Evolutionary conservation across 2,113 vertebrate species (phyloP), one percentile per base, ranked within the genome.

Genomic region (Rousettus leschenaultii): DNA sequence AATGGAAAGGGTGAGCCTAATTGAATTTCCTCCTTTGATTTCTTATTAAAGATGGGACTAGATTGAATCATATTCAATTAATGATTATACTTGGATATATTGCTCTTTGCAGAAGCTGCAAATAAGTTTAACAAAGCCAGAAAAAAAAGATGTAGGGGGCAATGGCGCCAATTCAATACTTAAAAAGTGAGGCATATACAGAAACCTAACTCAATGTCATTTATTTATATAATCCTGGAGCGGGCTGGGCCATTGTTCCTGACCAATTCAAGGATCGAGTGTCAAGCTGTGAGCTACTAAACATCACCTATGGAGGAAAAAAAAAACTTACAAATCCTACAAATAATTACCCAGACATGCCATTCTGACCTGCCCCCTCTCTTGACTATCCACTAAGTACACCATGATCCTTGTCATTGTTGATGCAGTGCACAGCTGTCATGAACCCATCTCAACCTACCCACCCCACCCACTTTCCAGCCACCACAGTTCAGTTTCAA

Each of bases 11-110:
- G 65, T 35, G 90, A 83, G 6, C 45, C 55, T 97, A 97, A 96
- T 77, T 97, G 73, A 70, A 94, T 95, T 97, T 93, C 90, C 94
- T 94, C 97, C 89, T 92, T 96, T 95, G 83, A 78, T 95, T 98
- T 97, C 97, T 97, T 97, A 88, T 65, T 95, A 92, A 97, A 97
- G 89, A 85, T 94, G 75, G 88, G 21, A 53, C 51, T 10, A 73
- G 92, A 87, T 93, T 97, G 95, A 96, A 95, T 68, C 74, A 84
- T 79, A 73, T 95, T 88, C 93, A 94, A 51, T 74, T 91, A 92
- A 82, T 84, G 65, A 95, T 88, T 90, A 0, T 2, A 59, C 65
- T 48, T 79, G 65, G 55, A 98, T 94, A 93, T 45, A 84, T 24
- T 94, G 92, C 86, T 88, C 68, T 97, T 95, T 95, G 90, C 91